Percentiles rank a stretch among this genome's conserved stretches.
These are phyloP conservation scores for Scomber scombrus DNA, from an alignment of 2,113 vertebrate species.

Conservation along the genomic window DNA sequence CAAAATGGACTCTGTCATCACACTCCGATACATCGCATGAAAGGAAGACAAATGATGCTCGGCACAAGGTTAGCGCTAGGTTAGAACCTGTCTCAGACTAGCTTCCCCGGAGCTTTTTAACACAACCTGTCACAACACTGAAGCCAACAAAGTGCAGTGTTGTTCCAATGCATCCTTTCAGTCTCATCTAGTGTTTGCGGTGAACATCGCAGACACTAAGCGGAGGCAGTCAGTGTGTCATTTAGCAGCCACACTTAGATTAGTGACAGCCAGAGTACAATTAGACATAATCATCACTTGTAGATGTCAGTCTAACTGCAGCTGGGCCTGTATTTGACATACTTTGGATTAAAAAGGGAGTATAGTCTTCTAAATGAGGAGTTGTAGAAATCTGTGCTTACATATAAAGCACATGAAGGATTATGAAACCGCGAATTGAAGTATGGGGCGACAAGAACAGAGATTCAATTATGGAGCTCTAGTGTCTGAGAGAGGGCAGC, in stretches of 20 bases:
- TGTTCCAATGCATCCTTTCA: not conserved
- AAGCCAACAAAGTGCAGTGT: conserved; percentile 1
- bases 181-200: not conserved
- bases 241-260: not conserved
- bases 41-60: not conserved
- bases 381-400: not conserved
- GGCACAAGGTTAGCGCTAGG: not conserved
- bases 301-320: not conserved
- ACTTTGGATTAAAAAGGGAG: not conserved
- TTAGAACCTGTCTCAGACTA: not conserved
- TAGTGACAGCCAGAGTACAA: not conserved
- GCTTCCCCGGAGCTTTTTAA: not conserved
- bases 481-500: not conserved
- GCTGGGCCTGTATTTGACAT: not conserved
- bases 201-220: not conserved
- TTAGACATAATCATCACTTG: conserved; percentile 16
- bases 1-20: too few species aligned
- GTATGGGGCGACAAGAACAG: conserved; percentile 17
- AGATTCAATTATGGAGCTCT: conserved; percentile 19
- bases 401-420: not conserved
- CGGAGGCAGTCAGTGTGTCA: not conserved
- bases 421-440: conserved; percentile 10
- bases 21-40: not conserved
- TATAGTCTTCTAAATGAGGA: not conserved
- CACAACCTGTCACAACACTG: not conserved